Base-by-base conservation (phyloP, 1,140 invertebrate species). In the Callitettix versicolor region DNA sequence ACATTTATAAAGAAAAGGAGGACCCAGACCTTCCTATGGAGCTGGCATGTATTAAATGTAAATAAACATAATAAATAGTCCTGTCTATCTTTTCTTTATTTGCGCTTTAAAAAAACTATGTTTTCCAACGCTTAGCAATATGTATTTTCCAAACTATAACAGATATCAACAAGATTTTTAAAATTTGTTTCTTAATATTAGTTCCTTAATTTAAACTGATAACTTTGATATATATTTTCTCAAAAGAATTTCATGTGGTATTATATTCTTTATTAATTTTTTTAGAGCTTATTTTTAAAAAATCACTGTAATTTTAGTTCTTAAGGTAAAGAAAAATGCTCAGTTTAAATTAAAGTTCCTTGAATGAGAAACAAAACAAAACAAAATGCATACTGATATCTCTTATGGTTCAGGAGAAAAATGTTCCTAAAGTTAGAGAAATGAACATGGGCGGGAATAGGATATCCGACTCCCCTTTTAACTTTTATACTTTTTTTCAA, bases 21-120 rank as follows among this genome's bases (percentile, higher is more conserved):
- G 40, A 42, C 40, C 40, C 40, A 42, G 40, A 42, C 40, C n/a
- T 15, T 15, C 40, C 40, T 42, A 42, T 42, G 40, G 40, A 42
- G 40, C 40, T 15, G 40, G 40, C n/a, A 42, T 42, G 40, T 18
- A 42, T n/a, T 42, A n/a, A 42, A 42, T 14, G 40, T 42, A 42
- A 18, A 18, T 18, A n/a, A n/a, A n/a, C 20, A 14, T 42, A 4
- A 15, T 18, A 42, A 14, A 15, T 42, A 6, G 5, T 15, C 20
- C 40, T 15, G n/a, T 42, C n/a, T 36, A 42, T 42, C 40, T 15
- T 18, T 18, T 42, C n/a, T 42, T 42, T 42, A 14, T 14, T 42
- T 42, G 40, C 40, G 40, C 20, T 42, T 42, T 15, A 14, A 6
- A 15, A 42, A 42, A 42, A 42, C 40, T 15, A 7, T 15, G 5